A percentile compares a stretch with the other conserved stretches of the same genome.
These are phyloP conservation scores for Tricholaema leucomelas DNA, from an alignment of 2,113 vertebrate genomes.

Conservation along the genomic window DNA sequence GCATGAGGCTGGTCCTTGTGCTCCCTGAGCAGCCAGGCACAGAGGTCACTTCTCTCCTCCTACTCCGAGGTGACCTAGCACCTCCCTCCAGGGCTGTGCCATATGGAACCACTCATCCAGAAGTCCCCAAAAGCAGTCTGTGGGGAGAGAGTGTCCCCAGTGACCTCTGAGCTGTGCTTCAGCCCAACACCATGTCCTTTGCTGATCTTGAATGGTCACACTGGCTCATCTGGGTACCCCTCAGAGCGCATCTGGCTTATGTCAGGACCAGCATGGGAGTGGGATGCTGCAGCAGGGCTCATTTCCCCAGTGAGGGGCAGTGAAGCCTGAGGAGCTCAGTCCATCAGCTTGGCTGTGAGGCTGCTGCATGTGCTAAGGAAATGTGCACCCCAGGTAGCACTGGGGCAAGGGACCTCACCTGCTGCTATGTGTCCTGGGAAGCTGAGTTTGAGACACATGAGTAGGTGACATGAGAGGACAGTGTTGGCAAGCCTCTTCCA, in stretches of 20 bases:
- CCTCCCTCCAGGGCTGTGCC: neutral
- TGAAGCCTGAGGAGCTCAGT: neutral
- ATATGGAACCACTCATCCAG: neutral
- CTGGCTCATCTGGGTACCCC: neutral
- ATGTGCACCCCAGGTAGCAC: accelerated
- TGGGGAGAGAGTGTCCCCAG: neutral
- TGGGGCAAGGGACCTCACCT: neutral
- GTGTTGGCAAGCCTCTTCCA: neutral
- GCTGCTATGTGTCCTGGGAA: neutral
- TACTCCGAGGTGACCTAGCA: neutral
- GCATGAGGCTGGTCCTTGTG: neutral
- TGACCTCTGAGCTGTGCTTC: neutral
- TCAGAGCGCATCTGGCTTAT: accelerated
- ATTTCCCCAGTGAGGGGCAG: accelerated
- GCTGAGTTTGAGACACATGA: neutral
- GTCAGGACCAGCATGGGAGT: neutral
- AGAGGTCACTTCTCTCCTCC: neutral
- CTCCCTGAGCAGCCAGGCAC: neutral
- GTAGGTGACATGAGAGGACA: neutral
- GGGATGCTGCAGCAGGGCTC: neutral
- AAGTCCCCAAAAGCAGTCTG: neutral
- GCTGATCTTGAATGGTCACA: neutral
- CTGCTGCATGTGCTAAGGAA: neutral
- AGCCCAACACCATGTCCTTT: neutral
- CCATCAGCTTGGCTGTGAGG: neutral